These are phyloP conservation scores for Salvelinus sp. DNA, from an alignment of 2,113 vertebrate genomes.

Conservation along the genomic window DNA sequence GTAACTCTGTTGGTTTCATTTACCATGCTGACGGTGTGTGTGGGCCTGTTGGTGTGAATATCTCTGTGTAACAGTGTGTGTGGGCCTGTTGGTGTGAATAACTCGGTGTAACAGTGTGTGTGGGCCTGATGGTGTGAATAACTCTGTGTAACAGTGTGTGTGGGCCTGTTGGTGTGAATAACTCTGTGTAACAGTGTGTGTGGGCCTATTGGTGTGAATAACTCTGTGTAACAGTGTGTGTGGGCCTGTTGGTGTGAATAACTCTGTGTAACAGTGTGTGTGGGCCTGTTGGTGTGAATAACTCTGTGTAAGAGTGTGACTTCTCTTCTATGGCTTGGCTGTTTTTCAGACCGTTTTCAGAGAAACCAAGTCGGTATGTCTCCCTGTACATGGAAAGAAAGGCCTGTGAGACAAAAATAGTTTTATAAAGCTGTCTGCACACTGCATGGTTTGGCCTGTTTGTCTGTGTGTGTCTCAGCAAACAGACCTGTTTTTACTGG, in stretches of 20 bases:
- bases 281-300: background rate
- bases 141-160: background rate
- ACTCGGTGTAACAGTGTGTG: background rate
- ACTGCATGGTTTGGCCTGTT: too few relatives aligned
- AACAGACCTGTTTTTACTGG: constrained; percentile 46
- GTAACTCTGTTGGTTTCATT: background rate
- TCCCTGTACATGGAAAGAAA: too few relatives aligned
- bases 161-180: background rate
- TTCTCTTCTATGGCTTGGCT: too few relatives aligned
- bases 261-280: background rate
- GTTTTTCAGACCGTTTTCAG: background rate
- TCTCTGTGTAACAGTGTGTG: background rate
- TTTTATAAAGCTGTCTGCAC: constrained; percentile 36
- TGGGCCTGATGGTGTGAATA: background rate
- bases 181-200: background rate
- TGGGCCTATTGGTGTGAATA: too few relatives aligned
- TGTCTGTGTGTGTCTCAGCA: constrained; percentile 45
- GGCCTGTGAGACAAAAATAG: constrained; percentile 5
- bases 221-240: too few relatives aligned
- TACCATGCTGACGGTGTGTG: background rate
- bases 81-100: background rate
- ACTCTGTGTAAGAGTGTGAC: too few relatives aligned
- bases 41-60: background rate
- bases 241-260: too few relatives aligned
- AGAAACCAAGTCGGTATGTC: background rate